Conservation (phyloP, 2,797 vertebrate genomes). For the Ficedula albicollis region DNA sequence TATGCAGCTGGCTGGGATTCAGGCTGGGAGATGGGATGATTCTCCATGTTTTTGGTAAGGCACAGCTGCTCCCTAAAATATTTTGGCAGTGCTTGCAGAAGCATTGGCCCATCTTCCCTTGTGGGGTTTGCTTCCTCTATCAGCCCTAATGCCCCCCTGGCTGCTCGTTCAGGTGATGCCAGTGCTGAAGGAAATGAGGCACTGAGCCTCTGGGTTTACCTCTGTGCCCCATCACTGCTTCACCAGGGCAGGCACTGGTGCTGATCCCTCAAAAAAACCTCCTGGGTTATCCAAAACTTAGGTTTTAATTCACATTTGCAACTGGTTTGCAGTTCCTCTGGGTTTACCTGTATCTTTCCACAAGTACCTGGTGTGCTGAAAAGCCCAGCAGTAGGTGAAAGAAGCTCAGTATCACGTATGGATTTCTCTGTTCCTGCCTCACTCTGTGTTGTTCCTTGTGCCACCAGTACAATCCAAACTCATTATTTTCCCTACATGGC, state of each 20-base stretch:
- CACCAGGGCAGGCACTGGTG: neutral
- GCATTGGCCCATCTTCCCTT: neutral
- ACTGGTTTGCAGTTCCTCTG: neutral
- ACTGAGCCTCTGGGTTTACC: accelerated
- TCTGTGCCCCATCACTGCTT: neutral
- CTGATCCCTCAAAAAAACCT: neutral
- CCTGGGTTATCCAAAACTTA: neutral
- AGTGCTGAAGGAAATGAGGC: accelerated
- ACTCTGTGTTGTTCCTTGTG: neutral
- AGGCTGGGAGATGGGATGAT: neutral
- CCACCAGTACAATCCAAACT: neutral
- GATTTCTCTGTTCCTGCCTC: neutral
- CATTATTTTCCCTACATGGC: neutral
- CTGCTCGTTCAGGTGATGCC: accelerated
- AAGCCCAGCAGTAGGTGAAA: neutral
- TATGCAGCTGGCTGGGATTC: neutral
- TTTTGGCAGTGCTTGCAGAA: slow-evolving; percentile 15
- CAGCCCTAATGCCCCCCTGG: neutral
- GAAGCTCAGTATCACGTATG: neutral
- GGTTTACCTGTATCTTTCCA: neutral
- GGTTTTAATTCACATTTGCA: neutral
- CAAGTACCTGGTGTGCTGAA: neutral
- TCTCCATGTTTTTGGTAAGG: neutral
- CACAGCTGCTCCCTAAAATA: slow-evolving; percentile 55
- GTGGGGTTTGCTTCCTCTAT: neutral